These are phyloP conservation scores for Aphidoletes aphidimyza DNA, from an alignment of 2,888 invertebrate genomes.

Conservation along the genomic window DNA sequence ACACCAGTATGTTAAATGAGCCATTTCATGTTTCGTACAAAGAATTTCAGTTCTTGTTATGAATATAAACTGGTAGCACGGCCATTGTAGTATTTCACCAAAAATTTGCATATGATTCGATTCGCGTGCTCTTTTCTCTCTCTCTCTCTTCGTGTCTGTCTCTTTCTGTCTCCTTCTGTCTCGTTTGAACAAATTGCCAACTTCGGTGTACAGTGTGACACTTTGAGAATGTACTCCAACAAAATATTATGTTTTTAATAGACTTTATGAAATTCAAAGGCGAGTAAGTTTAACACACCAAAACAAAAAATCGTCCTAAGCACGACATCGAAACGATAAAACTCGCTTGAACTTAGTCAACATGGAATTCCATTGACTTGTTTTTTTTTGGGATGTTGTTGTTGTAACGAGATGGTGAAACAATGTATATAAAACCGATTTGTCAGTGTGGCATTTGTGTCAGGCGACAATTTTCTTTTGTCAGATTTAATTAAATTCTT, in stretches of 20 bases:
- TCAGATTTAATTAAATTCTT: slow-evolving; percentile 49
- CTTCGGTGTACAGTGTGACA: not conserved
- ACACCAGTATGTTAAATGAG: slow-evolving; percentile 45
- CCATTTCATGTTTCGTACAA: not conserved
- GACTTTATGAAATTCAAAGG: slow-evolving; percentile 18
- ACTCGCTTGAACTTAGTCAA: not conserved
- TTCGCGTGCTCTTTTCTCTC: not conserved
- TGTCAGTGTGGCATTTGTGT: not conserved
- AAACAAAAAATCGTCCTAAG: too few species aligned
- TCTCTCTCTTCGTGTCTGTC: not conserved
- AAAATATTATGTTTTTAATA: not conserved
- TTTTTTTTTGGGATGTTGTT: not conserved
- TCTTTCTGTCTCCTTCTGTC: not conserved
- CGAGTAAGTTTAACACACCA: not conserved
- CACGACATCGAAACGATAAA: not conserved
- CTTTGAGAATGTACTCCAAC: not conserved
- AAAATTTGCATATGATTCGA: slow-evolving; percentile 5
- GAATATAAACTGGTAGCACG: slow-evolving; percentile 8
- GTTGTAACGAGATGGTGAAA: not conserved
- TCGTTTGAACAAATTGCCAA: not conserved
- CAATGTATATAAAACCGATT: not conserved
- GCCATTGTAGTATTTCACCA: not conserved
- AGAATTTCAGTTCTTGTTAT: slow-evolving; percentile 26
- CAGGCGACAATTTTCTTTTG: slow-evolving; percentile 18
- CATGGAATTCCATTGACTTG: not conserved